Percentiles rank a stretch among this genome's conserved stretches.
These are phyloP conservation scores for Lasioglossum baleicum DNA, from an alignment of 1,140 invertebrate species.

Conservation along the genomic window DNA sequence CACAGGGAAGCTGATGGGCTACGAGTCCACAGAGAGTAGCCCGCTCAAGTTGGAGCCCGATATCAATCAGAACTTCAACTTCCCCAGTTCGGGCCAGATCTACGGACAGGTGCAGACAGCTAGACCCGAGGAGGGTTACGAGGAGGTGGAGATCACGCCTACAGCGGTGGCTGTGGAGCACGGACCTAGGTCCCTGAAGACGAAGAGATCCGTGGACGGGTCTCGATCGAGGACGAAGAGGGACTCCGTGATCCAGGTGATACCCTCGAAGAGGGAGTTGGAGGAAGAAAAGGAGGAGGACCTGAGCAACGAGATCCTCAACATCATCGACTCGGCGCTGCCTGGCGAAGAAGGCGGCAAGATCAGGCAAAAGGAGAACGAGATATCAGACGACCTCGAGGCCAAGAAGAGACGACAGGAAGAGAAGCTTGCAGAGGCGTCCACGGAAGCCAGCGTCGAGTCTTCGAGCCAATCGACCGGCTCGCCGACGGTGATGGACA, in stretches of 20 bases:
- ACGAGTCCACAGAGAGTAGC: slow-evolving; percentile 23
- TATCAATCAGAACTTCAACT: slow-evolving; percentile 62
- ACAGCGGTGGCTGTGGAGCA: slow-evolving; percentile 78
- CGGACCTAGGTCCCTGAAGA: slow-evolving; percentile 77
- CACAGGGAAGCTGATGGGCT: slow-evolving; percentile 10
- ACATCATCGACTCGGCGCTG: slow-evolving; percentile 75
- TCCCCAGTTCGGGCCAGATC: slow-evolving; percentile 41
- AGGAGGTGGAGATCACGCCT: slow-evolving; percentile 71
- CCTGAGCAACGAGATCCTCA: slow-evolving; percentile 76
- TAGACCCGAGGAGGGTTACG: slow-evolving; percentile 62
- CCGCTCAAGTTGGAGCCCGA: slow-evolving; percentile 53
- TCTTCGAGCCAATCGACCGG: background rate
- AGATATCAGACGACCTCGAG: slow-evolving; percentile 44
- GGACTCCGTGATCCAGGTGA: slow-evolving; percentile 71
- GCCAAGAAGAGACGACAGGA: slow-evolving; percentile 56
- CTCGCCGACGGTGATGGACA: background rate
- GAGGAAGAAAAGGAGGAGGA: slow-evolving; percentile 68
- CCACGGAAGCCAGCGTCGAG: background rate
- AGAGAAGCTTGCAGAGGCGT: slow-evolving; percentile 14
- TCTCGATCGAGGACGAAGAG: slow-evolving; percentile 43
- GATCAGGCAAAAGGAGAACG: slow-evolving; percentile 41
- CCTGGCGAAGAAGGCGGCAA: slow-evolving; percentile 50
- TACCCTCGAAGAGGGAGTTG: slow-evolving; percentile 70
- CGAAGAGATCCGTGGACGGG: slow-evolving; percentile 27
- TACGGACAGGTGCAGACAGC: slow-evolving; percentile 44